Percentiles rank a stretch among this genome's conserved stretches.
These are phyloP conservation scores for Diadumene lineata DNA, from an alignment of 92 coral and sea anemone species.

Conservation along the genomic window DNA sequence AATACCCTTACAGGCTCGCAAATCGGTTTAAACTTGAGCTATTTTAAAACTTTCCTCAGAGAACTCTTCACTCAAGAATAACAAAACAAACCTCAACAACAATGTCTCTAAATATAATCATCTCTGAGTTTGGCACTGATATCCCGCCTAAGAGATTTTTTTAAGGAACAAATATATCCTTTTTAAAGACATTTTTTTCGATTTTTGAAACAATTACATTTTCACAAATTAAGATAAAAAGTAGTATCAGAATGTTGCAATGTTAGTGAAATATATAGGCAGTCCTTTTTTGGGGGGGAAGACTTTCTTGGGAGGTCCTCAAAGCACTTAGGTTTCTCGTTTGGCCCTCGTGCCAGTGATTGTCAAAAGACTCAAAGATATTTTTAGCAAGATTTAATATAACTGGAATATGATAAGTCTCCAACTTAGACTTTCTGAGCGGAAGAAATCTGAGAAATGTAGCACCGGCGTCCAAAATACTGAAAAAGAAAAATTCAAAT, in stretches of 20 bases:
- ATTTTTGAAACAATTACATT: too few relatives aligned
- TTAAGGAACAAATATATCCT: too few relatives aligned
- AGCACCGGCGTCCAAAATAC: too few relatives aligned
- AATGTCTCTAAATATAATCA: not conserved
- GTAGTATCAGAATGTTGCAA: too few relatives aligned
- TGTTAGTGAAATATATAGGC: not conserved
- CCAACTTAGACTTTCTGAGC: too few relatives aligned
- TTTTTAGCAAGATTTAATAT: not conserved
- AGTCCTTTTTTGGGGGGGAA: not conserved
- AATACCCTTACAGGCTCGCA: not conserved
- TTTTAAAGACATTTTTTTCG: too few relatives aligned
- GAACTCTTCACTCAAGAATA: not conserved
- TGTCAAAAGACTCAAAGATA: not conserved
- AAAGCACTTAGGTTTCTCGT: not conserved
- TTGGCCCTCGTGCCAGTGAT: not conserved
- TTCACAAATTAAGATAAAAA: too few relatives aligned
- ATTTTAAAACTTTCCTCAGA: not conserved
- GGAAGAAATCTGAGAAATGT: too few relatives aligned
- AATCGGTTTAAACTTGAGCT: constrained; percentile 11
- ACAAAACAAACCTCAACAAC: not conserved
- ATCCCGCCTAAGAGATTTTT: too few relatives aligned
- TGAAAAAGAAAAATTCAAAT: too few relatives aligned
- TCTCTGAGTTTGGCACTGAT: too few relatives aligned
- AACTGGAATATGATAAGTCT: too few relatives aligned
- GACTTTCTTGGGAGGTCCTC: constrained; percentile 14